phyloP scores from a whole-genome alignment of 1,140 invertebrate species.

The Vollenhovia emeryi region DNA sequence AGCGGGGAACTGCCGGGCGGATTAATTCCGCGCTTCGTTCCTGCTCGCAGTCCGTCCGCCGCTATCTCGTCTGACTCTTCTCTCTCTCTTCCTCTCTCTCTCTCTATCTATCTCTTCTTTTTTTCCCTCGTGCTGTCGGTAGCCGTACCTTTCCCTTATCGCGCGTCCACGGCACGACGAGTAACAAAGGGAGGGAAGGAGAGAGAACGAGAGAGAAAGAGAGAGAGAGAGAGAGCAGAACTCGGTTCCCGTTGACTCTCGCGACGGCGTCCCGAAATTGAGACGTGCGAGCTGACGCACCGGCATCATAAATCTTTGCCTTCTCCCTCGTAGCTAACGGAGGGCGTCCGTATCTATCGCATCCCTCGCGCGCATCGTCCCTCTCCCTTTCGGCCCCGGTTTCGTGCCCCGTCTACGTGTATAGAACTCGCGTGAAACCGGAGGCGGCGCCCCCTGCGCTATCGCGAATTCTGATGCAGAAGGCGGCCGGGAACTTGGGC shows the following conservation, averaged over 20 bases:
- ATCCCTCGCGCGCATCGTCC: constrained; percentile 31
- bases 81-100: too few species aligned
- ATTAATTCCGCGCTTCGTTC: constrained; percentile 41
- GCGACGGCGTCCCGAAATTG: constrained; percentile 73
- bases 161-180: constrained; percentile 44
- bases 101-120: neutral
- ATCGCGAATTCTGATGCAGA: constrained; percentile 1
- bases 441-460: neutral
- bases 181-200: constrained; percentile 57
- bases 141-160: constrained; percentile 58
- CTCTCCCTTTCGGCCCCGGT: constrained; percentile 23
- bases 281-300: constrained; percentile 74
- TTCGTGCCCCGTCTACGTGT: constrained; percentile 24
- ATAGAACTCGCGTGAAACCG: neutral
- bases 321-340: constrained; percentile 33
- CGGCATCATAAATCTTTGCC: constrained; percentile 74
- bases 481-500: constrained; percentile 20
- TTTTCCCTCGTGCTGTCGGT: neutral
- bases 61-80: constrained; percentile 47
- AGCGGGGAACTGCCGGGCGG: neutral
- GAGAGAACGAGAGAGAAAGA: constrained; percentile 11
- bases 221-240: constrained; percentile 7
- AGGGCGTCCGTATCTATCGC: constrained; percentile 69
- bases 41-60: constrained; percentile 18
- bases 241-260: constrained; percentile 67